Percentiles rank a stretch among this genome's conserved stretches.
Conservation (phyloP, 2,113 vertebrate species). For the Tapirus terrestris region DNA sequence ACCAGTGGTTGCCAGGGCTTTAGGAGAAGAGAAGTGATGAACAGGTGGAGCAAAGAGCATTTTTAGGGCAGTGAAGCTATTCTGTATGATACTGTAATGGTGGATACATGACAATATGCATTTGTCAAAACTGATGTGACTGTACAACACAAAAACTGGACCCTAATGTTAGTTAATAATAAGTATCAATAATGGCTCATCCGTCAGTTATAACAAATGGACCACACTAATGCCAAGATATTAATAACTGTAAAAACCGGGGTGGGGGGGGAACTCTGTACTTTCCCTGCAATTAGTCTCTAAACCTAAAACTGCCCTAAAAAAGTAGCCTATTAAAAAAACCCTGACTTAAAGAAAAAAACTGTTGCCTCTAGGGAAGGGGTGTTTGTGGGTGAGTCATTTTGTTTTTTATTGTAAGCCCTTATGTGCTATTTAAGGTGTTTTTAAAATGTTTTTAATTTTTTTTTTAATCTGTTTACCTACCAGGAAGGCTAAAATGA, state of each 20-base stretch:
- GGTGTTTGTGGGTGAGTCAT: background rate
- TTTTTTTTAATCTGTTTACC: background rate
- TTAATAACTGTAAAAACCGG: background rate
- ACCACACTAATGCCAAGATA: background rate
- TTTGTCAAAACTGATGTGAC: background rate
- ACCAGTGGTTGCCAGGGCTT: background rate
- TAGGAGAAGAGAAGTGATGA: background rate
- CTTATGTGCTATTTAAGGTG: background rate
- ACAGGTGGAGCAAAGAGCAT: background rate
- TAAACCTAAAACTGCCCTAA: background rate
- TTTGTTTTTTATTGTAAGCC: background rate
- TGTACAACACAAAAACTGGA: background rate
- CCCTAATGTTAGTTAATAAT: background rate
- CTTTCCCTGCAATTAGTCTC: background rate
- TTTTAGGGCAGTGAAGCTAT: background rate
- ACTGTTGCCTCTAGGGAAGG: background rate
- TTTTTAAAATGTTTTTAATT: background rate
- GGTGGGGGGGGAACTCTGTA: background rate
- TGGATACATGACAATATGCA: background rate
- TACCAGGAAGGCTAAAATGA: background rate
- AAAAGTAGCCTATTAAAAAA: background rate
- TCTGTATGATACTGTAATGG: background rate
- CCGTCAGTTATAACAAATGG: background rate
- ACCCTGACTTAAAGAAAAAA: background rate
- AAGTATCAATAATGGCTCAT: background rate